Base-by-base conservation (phyloP, 1,140 invertebrate genomes). In the Cecropterus lyciades region DNA sequence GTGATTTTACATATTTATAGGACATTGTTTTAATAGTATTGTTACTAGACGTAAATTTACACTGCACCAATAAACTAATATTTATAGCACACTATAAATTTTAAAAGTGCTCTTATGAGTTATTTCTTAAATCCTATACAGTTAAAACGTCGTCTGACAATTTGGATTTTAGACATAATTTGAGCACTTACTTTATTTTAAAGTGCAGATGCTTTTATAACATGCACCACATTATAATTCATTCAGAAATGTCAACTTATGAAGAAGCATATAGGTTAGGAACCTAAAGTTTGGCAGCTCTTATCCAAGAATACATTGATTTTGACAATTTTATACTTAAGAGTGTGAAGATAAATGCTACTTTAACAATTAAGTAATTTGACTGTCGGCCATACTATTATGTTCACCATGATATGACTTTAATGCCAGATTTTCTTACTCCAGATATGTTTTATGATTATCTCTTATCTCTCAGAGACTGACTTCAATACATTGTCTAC, bases 401-500 rank as follows among this genome's bases (percentile, higher is more conserved):
- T 10, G 24, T 43, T 43, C 30, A n/a, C 20, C 16, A 57, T 43
- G 42, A 57, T 57, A 57, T 57, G 55, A 45, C 42, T 57, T 57
- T 15, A 24, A 57, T 57, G 40, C 15, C 42, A 27, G 42, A 45
- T 57, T 57, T 11, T 46, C 43, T 20, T 43, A 0, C 20, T 30
- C 55, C 55, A 57, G 55, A 57, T 57, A 57, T 57, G 55, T 57
- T 57, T 57, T 27, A 45, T 46, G 55, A 45, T 30, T 57, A 46
- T 57, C 37, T 14, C 43, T 10, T 8, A 33, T 57, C 20, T 24
- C 20, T 5, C 20, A 57, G 6, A 57, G 5, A 43, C 55, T 59
- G 55, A 59, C 20, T 45, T 57, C 4, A 1, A 48, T 20, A 51
- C 15, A n/a, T 40, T 13, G n/a, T 24, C 20, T 27, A 51, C 16